Percentiles rank a stretch among this genome's conserved stretches.
Evolutionary conservation across 1,140 invertebrate species (phyloP).

Genomic region (Drosophila equinoxialis): DNA sequence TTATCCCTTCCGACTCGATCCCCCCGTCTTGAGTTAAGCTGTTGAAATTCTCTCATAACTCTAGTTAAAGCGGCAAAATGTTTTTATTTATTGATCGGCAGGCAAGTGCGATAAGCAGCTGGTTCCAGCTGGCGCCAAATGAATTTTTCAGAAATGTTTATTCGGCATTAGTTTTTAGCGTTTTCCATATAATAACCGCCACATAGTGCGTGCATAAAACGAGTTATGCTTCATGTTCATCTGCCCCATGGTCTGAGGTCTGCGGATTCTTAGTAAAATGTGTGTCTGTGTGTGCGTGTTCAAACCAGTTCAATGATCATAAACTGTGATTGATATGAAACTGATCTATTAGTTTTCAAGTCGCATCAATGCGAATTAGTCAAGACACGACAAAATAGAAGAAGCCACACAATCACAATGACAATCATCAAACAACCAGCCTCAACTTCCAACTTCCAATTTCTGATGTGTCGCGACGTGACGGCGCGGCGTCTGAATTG

Average conservation of each 20-base stretch:
- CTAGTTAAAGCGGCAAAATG: conserved; percentile 51
- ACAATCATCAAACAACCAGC: background rate
- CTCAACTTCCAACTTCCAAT: conserved; percentile 18
- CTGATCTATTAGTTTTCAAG: conserved; percentile 70
- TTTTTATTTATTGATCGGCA: conserved; percentile 43
- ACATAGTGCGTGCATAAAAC: conserved; percentile 28
- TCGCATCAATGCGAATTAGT: conserved; percentile 64
- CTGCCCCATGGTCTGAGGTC: background rate
- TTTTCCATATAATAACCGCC: background rate
- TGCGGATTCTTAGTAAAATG: background rate
- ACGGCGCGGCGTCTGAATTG: conserved; percentile 29
- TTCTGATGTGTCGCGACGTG: conserved; percentile 17
- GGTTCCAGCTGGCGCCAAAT: conserved; percentile 46
- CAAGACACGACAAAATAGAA: conserved; percentile 31
- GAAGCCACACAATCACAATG: conserved; percentile 1
- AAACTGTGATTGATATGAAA: conserved; percentile 72
- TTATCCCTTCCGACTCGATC: conserved; percentile 21
- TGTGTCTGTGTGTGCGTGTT: conserved; percentile 19
- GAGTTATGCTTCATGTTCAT: conserved; percentile 27
- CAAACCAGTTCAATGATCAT: conserved; percentile 60
- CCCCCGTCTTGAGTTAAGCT: conserved; percentile 11
- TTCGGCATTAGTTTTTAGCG: conserved; percentile 40
- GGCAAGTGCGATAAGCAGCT: conserved; percentile 12
- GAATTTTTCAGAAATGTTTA: conserved; percentile 63
- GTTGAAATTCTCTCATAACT: conserved; percentile 52